Conservation (phyloP, 2,888 invertebrate species). For the Nymphalis urticae region DNA sequence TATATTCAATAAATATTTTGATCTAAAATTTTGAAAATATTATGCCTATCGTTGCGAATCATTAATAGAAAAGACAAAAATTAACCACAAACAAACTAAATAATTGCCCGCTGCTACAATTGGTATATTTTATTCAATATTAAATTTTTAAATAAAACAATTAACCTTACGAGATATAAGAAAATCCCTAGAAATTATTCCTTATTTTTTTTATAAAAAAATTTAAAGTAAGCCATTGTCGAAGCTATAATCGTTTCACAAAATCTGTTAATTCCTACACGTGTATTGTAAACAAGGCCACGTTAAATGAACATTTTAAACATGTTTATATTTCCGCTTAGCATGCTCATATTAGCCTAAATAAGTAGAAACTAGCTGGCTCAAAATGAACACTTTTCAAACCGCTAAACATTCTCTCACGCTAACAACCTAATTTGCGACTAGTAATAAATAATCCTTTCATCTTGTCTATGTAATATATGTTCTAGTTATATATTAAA, state of each 20-base stretch:
- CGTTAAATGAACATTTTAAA: constrained; percentile 17
- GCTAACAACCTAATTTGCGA: constrained; percentile 27
- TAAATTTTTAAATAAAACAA: constrained; percentile 1
- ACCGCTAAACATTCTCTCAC: constrained; percentile 27
- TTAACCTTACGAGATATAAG: constrained; percentile 6
- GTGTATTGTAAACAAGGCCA: constrained; percentile 29
- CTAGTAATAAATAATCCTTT: constrained; percentile 20
- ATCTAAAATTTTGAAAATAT: too few relatives aligned
- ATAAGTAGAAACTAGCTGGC: constrained; percentile 22
- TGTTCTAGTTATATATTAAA: neutral
- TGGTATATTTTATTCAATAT: neutral
- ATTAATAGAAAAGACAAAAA: too few relatives aligned
- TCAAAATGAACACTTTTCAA: constrained; percentile 22
- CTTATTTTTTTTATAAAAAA: constrained; percentile 11
- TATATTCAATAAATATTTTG: too few relatives aligned
- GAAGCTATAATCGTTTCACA: constrained; percentile 32
- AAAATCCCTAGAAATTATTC: constrained; percentile 11
- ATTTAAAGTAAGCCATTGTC: constrained; percentile 31
- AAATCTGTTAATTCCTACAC: constrained; percentile 35
- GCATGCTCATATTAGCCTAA: constrained; percentile 24
- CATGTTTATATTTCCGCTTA: constrained; percentile 30
- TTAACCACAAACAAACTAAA: too few relatives aligned
- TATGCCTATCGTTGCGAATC: too few relatives aligned
- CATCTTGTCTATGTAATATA: constrained; percentile 13
- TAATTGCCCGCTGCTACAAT: too few relatives aligned